Evolutionary conservation across 2,797 vertebrate genomes (phyloP), one percentile per base, ranked within the genome.

Genomic region (Phylloscopus collybita): DNA sequence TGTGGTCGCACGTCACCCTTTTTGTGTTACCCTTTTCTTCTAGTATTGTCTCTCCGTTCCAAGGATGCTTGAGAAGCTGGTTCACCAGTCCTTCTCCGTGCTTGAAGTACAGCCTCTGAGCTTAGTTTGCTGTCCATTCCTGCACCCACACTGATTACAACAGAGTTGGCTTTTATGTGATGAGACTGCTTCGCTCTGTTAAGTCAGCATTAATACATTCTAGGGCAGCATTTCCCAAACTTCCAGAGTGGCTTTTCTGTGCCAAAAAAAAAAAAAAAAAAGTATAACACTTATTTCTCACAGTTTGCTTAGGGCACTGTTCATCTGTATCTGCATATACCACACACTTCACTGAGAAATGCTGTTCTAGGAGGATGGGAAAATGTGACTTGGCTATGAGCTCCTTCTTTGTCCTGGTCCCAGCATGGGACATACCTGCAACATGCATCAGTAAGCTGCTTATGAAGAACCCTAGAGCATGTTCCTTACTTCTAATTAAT

Each of bases 351-450:
- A 27, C 27, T 57, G 62, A 76, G 74, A 93, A 91, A 53, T 72
- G 59, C 49, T 79, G 4, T 75, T 86, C 54, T 45, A 18, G 66
- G 59, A 96, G 60, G 66, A 62, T 73, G 76, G 82, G 80, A 79
- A 94, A 94, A 90, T 91, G 67, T 90, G 88, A 88, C 75, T 92
- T 94, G 85, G 87, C 95, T 83, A 10, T 81, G 91, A 95, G 64
- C 73, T 91, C 70, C 62, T 94, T 81, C 93, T 93, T 96, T 97
- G 95, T 95, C 91, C 73, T 80, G 16, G 72, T 75, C 73, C 82
- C 70, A 81, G 16, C 44, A 19, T 42, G 42, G 82, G 80, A 83
- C 49, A 32, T 96, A 96, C 95, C 95, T 96, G 87, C 47, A 79
- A 26, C 66, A 71, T 66, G 23, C 66, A 86, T 92, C 75, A 84